Base-by-base conservation (phyloP, 2,888 invertebrate genomes). In the Eristalis intricaria region DNA sequence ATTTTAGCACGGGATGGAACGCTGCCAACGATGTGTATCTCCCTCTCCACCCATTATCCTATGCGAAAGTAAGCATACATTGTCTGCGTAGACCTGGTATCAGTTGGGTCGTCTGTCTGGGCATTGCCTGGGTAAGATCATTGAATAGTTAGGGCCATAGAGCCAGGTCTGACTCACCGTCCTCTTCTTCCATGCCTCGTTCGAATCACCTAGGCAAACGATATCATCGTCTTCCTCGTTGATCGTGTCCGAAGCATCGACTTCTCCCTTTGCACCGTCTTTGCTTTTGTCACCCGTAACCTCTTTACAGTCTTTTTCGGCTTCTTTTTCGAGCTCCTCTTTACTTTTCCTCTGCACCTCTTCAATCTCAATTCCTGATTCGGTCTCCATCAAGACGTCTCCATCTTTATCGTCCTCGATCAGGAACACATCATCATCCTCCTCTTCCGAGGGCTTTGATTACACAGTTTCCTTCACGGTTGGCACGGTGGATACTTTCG, bases 161-260 rank as follows among this genome's bases (percentile, higher is more conserved):
- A n/a, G n/a, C n/a, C n/a, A n/a, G n/a, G n/a, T n/a, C 8, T 38
- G 38, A 13, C 43, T 73, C 40, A 23, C 74, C 43, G 11, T 64
- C 61, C 23, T 77, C 40, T 50, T 58, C 60, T 32, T 66, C 60
- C 10, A 19, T 38, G 69, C 71, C 19, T 81, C 80, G 5, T 66
- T n/a, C 19, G 74, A 69, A 50, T 70, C 76, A 60, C 69, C 73
- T 50, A 73, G 65, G 1, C 80, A 80, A 13, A 88, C 66, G 56
- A 88, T 84, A 10, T 89, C 79, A 68, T 76, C 86, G 50, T 88
- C 87, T 58, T 89, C 88, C 26, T 75, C 85, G 10, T 82, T 5
- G 75, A 61, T 70, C 69, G 19, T 79, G 83, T 13, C 66, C 81
- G 23, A 13, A 50, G 73, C 43, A 60, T 69, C 1, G 11, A 23